Percentiles rank a stretch among this genome's conserved stretches.
These are phyloP conservation scores for human DNA, from an alignment of 2,113 vertebrate genomes.

Conservation along the genomic window DNA sequence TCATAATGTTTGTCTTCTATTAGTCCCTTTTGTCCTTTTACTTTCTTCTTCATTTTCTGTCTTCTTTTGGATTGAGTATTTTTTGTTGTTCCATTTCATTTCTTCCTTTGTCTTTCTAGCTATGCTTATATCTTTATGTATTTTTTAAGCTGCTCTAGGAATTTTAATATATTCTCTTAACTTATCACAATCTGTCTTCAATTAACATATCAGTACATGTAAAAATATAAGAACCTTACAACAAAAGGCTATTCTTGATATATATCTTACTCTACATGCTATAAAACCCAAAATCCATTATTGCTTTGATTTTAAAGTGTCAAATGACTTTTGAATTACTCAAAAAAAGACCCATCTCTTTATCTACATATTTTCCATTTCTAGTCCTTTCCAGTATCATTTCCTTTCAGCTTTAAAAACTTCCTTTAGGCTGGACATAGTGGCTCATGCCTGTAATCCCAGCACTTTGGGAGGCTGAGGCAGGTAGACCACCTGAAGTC, in stretches of 20 bases:
- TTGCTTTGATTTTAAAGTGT: not conserved
- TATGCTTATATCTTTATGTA: no score
- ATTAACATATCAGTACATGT: not conserved
- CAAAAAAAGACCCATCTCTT: not conserved
- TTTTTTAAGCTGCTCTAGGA: not conserved
- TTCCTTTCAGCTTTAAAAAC: not conserved
- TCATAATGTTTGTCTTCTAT: not conserved
- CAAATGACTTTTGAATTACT: not conserved
- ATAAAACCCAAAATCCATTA: no score
- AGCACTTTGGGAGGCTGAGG: no score
- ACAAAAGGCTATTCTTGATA: not conserved
- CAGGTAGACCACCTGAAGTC: no score
- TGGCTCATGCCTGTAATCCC: no score
- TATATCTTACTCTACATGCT: not conserved
- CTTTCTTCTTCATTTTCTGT: not conserved
- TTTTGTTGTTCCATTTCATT: not conserved
- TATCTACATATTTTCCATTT: not conserved
- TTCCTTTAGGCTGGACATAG: not conserved
- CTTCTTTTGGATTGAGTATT: not conserved
- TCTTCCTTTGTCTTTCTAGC: not conserved
- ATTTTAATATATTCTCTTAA: not conserved
- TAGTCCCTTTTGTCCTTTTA: not conserved
- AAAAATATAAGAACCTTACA: not conserved
- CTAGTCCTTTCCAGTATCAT: not conserved
- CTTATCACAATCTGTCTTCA: not conserved